Evolutionary conservation across 2,113 vertebrate species (phyloP).

Genomic region (Lepus timidus): DNA sequence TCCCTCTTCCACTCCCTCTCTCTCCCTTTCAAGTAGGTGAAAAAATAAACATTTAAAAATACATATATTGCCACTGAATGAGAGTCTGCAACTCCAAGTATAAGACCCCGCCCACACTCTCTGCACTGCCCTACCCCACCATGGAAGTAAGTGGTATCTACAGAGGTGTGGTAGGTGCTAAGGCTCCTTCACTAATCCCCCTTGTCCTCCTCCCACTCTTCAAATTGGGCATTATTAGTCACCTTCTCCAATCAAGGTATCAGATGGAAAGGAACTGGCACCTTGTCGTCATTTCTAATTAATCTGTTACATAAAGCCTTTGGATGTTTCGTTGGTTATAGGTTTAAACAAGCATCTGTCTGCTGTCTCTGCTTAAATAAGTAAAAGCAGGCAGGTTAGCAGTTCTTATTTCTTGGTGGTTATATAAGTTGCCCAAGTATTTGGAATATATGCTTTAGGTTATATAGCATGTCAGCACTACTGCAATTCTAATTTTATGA

Average conservation of each 20-base stretch:
- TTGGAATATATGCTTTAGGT: conserved; percentile 4
- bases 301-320: neutral
- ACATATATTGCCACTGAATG: neutral
- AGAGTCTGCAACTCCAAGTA: neutral
- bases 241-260: neutral
- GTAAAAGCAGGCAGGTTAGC: neutral
- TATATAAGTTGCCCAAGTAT: neutral
- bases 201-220: neutral
- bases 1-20: too few species aligned
- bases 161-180: neutral
- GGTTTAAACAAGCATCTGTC: neutral
- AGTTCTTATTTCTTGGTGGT: neutral
- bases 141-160: neutral
- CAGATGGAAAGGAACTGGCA: neutral
- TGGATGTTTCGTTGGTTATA: neutral
- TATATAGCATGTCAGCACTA: neutral
- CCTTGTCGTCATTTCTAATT: neutral
- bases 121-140: neutral
- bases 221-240: neutral
- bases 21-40: too few species aligned
- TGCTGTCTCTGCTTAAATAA: neutral
- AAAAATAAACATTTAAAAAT: too few species aligned
- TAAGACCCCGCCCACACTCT: neutral
- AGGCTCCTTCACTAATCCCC: neutral
- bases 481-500: neutral